Percentiles rank a stretch among this genome's conserved stretches.
Conservation (phyloP, 2,113 vertebrate species). For the Burhinus bistriatus region DNA sequence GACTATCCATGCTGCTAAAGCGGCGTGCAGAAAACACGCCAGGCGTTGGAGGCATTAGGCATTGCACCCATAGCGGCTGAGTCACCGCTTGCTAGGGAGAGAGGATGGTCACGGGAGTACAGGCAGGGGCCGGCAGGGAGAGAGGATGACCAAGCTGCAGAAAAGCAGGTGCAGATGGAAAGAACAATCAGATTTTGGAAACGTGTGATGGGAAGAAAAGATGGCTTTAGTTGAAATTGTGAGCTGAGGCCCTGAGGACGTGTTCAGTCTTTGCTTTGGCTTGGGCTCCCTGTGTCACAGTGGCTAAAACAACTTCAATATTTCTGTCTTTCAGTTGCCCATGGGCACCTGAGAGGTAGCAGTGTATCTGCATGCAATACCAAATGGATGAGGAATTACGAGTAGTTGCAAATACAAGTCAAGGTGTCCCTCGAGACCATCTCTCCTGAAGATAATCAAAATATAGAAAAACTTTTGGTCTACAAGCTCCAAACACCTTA, state of each 20-base stretch:
- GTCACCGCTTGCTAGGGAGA: background rate
- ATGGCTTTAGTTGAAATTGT: background rate
- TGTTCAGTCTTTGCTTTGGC: background rate
- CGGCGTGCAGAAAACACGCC: fast-evolving
- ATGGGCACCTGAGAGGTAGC: background rate
- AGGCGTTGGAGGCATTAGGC: background rate
- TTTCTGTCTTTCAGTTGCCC: background rate
- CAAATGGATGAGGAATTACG: background rate
- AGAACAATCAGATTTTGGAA: background rate
- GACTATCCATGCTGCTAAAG: background rate
- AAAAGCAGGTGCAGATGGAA: background rate
- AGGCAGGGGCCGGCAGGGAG: background rate
- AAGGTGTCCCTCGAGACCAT: background rate
- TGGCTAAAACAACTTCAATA: background rate
- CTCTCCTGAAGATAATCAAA: background rate
- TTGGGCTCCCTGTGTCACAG: background rate
- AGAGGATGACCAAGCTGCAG: background rate
- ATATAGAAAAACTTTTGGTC: background rate
- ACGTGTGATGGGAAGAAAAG: background rate
- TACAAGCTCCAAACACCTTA: background rate
- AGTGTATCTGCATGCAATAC: background rate
- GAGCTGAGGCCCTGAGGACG: background rate
- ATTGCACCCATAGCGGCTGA: background rate
- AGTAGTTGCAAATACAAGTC: background rate
- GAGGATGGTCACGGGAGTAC: background rate